Evolutionary conservation across 1,140 invertebrate genomes (phyloP), one percentile per base, ranked within the genome.

Genomic region (Protaetia brevitarsis): DNA sequence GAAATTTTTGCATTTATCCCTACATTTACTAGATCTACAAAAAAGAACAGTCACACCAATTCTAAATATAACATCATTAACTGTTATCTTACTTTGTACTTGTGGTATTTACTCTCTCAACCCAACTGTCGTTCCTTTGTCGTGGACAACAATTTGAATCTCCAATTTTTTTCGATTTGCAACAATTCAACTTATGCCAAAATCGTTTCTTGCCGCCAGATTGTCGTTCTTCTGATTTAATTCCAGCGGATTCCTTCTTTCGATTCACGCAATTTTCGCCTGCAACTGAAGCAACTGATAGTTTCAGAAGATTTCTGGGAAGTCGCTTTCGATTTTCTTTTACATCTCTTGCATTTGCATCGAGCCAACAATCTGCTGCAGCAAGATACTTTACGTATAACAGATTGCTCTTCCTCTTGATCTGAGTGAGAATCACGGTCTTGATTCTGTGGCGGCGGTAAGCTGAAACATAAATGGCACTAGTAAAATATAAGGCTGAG

Each of bases 91-190:
- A 27, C 56, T 58, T 58, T 58, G 56, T 58, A 58, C 56, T 28
- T 28, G 59, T 61, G 29, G 29, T 23, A 19, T 34, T 34, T 16
- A 2, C 10, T 36, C 6, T 78, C 69, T 80, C 77, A 3, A 74
- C 75, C 80, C 80, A 82, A 58, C 69, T 77, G 10, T 74, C 67
- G 63, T 74, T 77, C 21, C 71, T 67, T 26, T 66, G 69, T 3
- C 63, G 65, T 5, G 72, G 66, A 63, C 71, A 74, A 63, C 74
- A 76, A 16, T 71, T 69, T 13, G 63, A 67, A 67, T 77, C 77
- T n/a, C 66, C 68, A 27, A 74, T 71, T 66, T 73, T 77, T 13
- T 77, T 76, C 62, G 69, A 73, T 21, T 68, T 71, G 60, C 73
- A 76, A 65, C 75, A 78, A 29, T 73, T 76, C 63, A 73, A 65